A percentile compares a stretch with the other conserved stretches of the same genome.
These are phyloP conservation scores for Narcine bancroftii DNA, from an alignment of 2,113 vertebrate genomes.

Conservation along the genomic window DNA sequence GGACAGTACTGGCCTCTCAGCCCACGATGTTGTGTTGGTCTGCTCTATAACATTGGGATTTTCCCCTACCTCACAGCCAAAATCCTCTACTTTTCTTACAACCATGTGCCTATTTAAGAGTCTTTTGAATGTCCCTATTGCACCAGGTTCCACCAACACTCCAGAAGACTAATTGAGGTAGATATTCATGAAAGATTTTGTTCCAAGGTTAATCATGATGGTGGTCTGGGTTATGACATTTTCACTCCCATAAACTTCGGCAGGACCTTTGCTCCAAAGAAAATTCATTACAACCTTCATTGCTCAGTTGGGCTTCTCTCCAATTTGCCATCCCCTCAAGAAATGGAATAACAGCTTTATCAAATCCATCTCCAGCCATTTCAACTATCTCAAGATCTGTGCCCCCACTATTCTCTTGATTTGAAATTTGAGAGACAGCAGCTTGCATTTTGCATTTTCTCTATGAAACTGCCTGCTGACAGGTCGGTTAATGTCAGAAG, in stretches of 20 bases:
- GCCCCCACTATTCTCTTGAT: background rate
- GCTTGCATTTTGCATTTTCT: background rate
- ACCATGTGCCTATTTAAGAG: no score
- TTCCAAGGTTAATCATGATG: no score
- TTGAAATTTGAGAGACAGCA: background rate
- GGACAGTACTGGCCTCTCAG: no score
- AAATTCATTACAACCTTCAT: background rate
- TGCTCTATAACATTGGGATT: no score
- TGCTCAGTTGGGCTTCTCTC: background rate
- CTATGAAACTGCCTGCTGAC: no score
- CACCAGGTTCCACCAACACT: no score
- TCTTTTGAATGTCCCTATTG: no score
- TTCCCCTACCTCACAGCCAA: no score
- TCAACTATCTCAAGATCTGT: background rate
- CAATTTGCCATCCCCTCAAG: background rate
- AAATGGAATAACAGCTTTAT: background rate
- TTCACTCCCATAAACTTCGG: background rate
- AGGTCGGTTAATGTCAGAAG: no score
- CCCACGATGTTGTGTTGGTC: no score
- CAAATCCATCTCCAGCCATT: background rate
- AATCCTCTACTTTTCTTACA: no score
- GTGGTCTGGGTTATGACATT: background rate
- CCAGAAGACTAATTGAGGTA: background rate
- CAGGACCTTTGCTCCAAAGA: background rate
- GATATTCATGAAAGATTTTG: background rate